Conservation (phyloP, 2,888 invertebrate species). For the Colletes collaris region DNA sequence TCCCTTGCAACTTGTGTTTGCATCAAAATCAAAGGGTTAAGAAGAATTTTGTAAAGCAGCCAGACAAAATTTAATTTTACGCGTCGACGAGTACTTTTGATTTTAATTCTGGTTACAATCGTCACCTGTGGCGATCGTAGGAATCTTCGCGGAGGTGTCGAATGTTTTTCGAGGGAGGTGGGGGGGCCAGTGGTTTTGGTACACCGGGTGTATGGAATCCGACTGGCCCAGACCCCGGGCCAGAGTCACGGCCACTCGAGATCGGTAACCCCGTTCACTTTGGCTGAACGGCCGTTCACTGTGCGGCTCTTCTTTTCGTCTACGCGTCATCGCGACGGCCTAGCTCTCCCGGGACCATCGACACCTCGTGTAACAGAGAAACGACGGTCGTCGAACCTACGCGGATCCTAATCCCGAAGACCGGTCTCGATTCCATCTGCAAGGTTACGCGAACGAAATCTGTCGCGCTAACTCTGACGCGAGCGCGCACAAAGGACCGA, state of each 20-base stretch:
- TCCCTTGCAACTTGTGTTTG: too few relatives aligned
- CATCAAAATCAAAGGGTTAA: too few relatives aligned
- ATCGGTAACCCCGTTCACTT: conserved; percentile 65
- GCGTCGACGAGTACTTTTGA: too few relatives aligned
- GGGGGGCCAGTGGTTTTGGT: conserved; percentile 11
- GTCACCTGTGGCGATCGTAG: too few relatives aligned
- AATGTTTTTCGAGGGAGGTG: too few relatives aligned
- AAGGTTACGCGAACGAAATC: conserved; percentile 65
- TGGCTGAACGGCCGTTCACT: conserved; percentile 29
- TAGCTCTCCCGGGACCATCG: conserved; percentile 17
- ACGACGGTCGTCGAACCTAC: conserved; percentile 53
- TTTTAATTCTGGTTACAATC: too few relatives aligned
- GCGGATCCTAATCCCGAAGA: conserved; percentile 64
- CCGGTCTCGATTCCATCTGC: conserved; percentile 60
- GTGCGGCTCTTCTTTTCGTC: conserved; percentile 13
- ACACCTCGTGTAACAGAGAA: conserved; percentile 30
- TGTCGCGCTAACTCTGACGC: conserved; percentile 12
- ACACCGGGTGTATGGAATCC: conserved; percentile 50
- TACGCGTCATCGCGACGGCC: conserved; percentile 8
- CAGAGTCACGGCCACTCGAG: conserved; percentile 62
- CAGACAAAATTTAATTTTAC: too few relatives aligned
- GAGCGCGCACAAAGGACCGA: conserved; percentile 23
- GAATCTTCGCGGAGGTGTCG: too few relatives aligned
- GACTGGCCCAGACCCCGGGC: conserved; percentile 57
- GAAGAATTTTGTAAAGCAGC: too few relatives aligned